A percentile compares a stretch with the other conserved stretches of the same genome.
Evolutionary conservation across 2,797 vertebrate species (phyloP).

Genomic region (Hapalemur alaotrensis): DNA sequence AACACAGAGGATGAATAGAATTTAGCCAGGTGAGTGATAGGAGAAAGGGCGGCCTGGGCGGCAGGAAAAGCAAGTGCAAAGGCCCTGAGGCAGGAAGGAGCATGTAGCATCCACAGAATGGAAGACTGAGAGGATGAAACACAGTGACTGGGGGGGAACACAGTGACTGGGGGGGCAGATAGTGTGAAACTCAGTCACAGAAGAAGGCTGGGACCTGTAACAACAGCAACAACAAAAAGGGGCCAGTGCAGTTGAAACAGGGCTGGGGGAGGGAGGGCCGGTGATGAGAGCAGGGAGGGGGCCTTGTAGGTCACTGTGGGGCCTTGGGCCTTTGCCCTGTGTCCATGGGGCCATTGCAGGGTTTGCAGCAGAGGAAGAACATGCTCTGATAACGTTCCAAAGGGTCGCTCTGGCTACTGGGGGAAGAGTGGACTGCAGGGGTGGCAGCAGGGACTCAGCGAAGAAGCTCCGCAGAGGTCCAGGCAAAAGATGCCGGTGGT

Average conservation of each 20-base stretch:
- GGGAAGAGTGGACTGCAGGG: not conserved
- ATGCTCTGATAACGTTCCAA: not conserved
- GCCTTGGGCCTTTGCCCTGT: not conserved
- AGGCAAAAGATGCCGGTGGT: not conserved
- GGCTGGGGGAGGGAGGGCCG: not conserved
- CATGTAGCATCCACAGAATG: not conserved
- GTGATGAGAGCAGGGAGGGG: not conserved
- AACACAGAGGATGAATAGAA: not conserved
- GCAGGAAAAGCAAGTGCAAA: not conserved
- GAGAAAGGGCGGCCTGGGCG: not conserved
- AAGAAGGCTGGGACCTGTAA: not conserved
- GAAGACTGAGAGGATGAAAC: not conserved
- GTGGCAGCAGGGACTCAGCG: not conserved
- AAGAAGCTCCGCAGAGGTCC: not conserved
- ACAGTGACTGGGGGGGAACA: not conserved
- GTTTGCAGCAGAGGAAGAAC: not conserved
- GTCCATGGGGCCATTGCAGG: not conserved
- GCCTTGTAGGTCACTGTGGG: not conserved
- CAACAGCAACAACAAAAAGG: not conserved
- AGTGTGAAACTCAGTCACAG: not conserved
- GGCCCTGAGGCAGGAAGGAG: not conserved
- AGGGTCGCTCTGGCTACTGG: not conserved
- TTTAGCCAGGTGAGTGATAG: not conserved
- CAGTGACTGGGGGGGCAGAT: not conserved
- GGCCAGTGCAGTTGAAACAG: not conserved